phyloP scores from a whole-genome alignment of 2,888 invertebrate genomes.

The Nasonia oneida region DNA sequence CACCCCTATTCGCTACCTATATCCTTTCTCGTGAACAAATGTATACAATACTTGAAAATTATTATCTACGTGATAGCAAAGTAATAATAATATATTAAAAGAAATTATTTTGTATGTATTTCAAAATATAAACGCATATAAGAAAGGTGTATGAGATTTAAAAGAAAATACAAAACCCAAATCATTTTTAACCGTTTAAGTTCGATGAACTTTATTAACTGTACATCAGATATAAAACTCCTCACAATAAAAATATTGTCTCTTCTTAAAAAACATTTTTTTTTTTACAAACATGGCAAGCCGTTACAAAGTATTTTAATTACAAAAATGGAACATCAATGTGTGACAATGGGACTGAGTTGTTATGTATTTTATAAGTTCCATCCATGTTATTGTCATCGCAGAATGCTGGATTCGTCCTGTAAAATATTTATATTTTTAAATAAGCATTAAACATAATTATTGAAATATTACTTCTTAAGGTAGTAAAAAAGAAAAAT shows the following conservation, averaged over 20 bases:
- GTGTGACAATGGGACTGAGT: conserved; percentile 52
- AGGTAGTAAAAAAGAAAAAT: too few species aligned
- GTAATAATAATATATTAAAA: too few species aligned
- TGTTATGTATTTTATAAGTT: conserved; percentile 63
- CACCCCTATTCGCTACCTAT: not conserved
- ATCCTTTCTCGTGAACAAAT: not conserved
- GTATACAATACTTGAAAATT: too few species aligned
- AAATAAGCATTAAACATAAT: conserved; percentile 15
- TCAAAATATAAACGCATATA: not conserved
- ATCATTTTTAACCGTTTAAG: not conserved
- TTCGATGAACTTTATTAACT: conserved; percentile 33
- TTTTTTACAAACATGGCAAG: conserved; percentile 42
- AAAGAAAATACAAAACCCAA: not conserved
- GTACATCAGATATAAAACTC: conserved; percentile 43
- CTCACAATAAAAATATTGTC: conserved; percentile 47
- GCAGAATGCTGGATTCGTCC: conserved; percentile 74
- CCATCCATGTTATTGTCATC: conserved; percentile 71
- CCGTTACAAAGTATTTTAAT: conserved; percentile 23
- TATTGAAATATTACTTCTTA: not conserved
- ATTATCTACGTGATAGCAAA: too few species aligned
- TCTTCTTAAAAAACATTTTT: conserved; percentile 15
- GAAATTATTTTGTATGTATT: too few species aligned
- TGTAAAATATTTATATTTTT: conserved; percentile 66
- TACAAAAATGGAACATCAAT: conserved; percentile 29
- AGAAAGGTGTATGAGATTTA: not conserved